A percentile compares a stretch with the other conserved stretches of the same genome.
Evolutionary conservation across 2,888 invertebrate species (phyloP).

Genomic region (Myopa testacea): DNA sequence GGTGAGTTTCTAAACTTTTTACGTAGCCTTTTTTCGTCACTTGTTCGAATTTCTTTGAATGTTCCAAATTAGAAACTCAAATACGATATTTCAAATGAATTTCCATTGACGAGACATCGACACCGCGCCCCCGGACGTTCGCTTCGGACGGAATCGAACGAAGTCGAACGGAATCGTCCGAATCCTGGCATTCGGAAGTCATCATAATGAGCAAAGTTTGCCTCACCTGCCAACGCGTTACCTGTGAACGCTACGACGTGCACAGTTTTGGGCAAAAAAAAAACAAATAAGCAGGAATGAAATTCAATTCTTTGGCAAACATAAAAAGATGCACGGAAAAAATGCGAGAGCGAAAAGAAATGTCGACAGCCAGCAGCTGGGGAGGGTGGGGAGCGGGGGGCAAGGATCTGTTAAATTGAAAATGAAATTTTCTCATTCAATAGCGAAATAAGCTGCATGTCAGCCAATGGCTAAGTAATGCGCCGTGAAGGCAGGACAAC

Average conservation of each 20-base stretch:
- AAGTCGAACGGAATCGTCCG: neutral
- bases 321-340: conserved; percentile 4
- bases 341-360: conserved; percentile 4
- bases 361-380: neutral
- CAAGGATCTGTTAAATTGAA: conserved; percentile 31
- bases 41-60: neutral
- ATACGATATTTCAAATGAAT: neutral
- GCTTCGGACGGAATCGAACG: neutral
- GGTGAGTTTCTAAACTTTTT: too few species aligned
- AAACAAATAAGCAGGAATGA: conserved; percentile 20
- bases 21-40: too few species aligned
- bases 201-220: conserved; percentile 30
- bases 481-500: conserved; percentile 9
- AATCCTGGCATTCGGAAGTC: neutral
- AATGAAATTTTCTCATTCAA: conserved; percentile 34
- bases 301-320: conserved; percentile 27
- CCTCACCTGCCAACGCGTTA: conserved; percentile 24
- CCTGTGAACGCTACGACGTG: neutral
- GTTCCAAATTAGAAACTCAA: neutral
- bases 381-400: neutral
- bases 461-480: conserved; percentile 21
- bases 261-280: neutral
- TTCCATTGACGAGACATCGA: neutral
- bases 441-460: conserved; percentile 34
- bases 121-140: neutral